phyloP scores from a whole-genome alignment of 2,888 invertebrate species.

The Chaitophorus viminalis region DNA sequence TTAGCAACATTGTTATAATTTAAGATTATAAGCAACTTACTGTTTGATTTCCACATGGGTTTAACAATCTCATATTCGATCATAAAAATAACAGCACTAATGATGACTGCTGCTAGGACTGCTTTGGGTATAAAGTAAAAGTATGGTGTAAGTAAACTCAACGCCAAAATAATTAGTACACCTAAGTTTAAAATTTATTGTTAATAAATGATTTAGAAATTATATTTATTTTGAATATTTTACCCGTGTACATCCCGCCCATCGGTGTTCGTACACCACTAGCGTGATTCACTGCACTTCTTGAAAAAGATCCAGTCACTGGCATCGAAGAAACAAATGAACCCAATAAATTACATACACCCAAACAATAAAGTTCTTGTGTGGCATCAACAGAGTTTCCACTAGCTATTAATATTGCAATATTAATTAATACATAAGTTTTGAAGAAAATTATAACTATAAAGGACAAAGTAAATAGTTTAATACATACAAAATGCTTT shows the following conservation, averaged over 20 bases:
- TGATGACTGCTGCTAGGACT: constrained; percentile 92
- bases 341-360: constrained; percentile 85
- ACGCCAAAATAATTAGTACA: constrained; percentile 80
- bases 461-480: not conserved
- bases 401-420: constrained; percentile 70
- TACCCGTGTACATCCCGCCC: constrained; percentile 85
- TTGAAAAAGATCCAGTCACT: constrained; percentile 87
- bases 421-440: constrained; percentile 2
- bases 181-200: constrained; percentile 69
- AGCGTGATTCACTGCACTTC: constrained; percentile 94
- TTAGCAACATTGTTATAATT: not conserved
- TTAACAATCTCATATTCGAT: constrained; percentile 88
- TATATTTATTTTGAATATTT: constrained; percentile 29
- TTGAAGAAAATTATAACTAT: not conserved
- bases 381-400: constrained; percentile 87
- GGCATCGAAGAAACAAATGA: constrained; percentile 92
- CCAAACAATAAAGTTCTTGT: constrained; percentile 88
- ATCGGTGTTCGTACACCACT: constrained; percentile 91
- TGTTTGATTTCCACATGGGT: constrained; percentile 85
- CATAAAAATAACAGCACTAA: constrained; percentile 95
- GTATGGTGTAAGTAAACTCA: constrained; percentile 87
- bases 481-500: constrained; percentile 83
- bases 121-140: constrained; percentile 90
- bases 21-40: constrained; percentile 68
- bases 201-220: not conserved